phyloP scores from a whole-genome alignment of 2,113 vertebrate species.

The Tauraco erythrolophus region DNA sequence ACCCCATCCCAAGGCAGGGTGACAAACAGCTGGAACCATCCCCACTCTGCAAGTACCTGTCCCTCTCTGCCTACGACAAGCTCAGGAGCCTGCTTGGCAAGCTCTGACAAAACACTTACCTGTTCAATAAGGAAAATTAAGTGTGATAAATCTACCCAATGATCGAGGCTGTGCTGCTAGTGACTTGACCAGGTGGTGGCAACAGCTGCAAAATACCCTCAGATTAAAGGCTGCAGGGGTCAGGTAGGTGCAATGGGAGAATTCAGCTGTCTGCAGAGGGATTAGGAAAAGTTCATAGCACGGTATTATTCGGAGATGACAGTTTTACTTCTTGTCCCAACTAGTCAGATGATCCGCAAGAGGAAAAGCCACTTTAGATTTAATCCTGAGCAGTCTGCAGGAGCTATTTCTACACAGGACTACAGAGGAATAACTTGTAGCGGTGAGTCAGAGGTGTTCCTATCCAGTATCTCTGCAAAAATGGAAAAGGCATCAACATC shows the following conservation, averaged over 20 bases:
- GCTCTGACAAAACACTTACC: background rate
- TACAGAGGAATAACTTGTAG: background rate
- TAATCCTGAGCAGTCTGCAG: background rate
- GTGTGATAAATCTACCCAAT: background rate
- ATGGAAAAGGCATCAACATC: background rate
- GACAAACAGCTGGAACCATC: background rate
- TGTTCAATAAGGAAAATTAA: background rate
- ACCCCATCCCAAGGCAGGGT: background rate
- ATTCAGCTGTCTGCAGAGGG: background rate
- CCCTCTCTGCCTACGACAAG: background rate
- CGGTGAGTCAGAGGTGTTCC: background rate
- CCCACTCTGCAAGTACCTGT: background rate
- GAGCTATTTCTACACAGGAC: background rate
- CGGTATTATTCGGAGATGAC: accelerated
- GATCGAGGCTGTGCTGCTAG: background rate
- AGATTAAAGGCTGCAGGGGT: background rate
- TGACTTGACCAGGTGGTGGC: background rate
- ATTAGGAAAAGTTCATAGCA: background rate
- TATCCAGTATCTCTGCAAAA: background rate
- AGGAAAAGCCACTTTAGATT: background rate
- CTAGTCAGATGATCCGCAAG: background rate
- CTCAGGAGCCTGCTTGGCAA: background rate
- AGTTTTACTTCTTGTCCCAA: background rate
- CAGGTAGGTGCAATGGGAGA: background rate
- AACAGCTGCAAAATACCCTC: background rate